Conservation (phyloP, 1,140 invertebrate genomes). For the Drosophila subobscura region DNA sequence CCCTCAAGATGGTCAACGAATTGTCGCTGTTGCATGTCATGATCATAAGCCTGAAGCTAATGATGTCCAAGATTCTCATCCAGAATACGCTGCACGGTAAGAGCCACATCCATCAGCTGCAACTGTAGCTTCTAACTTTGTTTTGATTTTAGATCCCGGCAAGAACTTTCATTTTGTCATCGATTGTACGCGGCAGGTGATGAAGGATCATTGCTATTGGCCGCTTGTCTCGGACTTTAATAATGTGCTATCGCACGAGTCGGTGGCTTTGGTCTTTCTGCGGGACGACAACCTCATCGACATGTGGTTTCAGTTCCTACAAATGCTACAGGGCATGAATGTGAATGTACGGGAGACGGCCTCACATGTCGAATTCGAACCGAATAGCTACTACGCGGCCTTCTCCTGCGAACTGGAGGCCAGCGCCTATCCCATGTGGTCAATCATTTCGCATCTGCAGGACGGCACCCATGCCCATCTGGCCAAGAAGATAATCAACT, state of each 20-base stretch:
- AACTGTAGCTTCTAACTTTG: constrained; percentile 52
- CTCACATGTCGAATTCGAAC: constrained; percentile 98
- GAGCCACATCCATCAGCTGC: constrained; percentile 19
- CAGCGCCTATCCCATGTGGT: constrained; percentile 98
- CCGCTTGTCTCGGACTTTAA: constrained; percentile 98
- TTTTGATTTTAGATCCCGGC: constrained; percentile 86
- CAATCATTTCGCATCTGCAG: constrained; percentile 93
- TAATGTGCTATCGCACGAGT: constrained; percentile 96
- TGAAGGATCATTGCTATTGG: constrained; percentile 99
- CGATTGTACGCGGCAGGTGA: constrained; percentile 94
- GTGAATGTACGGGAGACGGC: constrained; percentile 95
- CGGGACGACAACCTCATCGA: constrained; percentile 92
- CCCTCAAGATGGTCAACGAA: constrained; percentile 94
- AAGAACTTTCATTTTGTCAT: constrained; percentile 96
- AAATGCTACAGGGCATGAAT: constrained; percentile 99
- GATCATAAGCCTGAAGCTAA: constrained; percentile 95
- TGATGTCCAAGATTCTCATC: constrained; percentile 96
- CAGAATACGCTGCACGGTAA: constrained; percentile 93
- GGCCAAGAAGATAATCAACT: constrained; percentile 89
- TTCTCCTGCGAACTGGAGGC: constrained; percentile 98
- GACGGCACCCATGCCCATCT: constrained; percentile 89
- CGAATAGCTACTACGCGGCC: constrained; percentile 97
- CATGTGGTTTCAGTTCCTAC: constrained; percentile 97
- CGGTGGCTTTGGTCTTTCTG: constrained; percentile 95
- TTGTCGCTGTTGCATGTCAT: constrained; percentile 96